Evolutionary conservation across 2,113 vertebrate genomes (phyloP).

Genomic region (Centropus bengalensis): DNA sequence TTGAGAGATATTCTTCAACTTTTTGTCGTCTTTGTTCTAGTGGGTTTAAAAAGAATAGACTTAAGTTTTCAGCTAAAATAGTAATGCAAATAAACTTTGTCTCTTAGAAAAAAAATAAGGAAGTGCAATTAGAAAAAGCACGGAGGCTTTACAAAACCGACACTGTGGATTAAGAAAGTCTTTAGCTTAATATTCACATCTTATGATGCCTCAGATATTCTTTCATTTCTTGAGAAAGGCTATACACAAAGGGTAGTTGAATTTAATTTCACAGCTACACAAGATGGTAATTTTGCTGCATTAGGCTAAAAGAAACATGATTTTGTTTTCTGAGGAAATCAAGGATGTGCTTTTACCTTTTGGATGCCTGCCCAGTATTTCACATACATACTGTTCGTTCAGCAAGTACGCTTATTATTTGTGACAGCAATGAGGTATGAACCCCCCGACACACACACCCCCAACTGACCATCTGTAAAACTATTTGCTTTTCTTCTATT

Average conservation of each 20-base stretch:
- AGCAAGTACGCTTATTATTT: background rate
- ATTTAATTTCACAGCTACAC: background rate
- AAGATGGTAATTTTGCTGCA: background rate
- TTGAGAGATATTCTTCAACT: constrained; percentile 65
- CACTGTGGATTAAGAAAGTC: background rate
- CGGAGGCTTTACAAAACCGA: background rate
- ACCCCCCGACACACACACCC: background rate
- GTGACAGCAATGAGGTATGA: background rate
- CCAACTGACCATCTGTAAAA: background rate
- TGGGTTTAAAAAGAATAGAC: background rate
- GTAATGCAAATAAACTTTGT: background rate
- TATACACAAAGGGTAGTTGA: background rate
- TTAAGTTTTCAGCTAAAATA: background rate
- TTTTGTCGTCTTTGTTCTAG: constrained; percentile 76
- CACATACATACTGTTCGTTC: background rate
- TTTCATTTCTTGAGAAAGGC: background rate
- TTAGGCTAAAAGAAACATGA: background rate
- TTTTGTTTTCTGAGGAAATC: background rate
- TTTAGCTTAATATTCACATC: background rate
- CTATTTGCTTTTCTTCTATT: background rate
- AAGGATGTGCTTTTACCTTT: background rate
- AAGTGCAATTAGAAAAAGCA: background rate
- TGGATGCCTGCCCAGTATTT: background rate
- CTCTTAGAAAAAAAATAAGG: background rate
- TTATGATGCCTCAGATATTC: background rate